Conservation (phyloP, 1,140 invertebrate species). For the Condylostylus longicornis region DNA sequence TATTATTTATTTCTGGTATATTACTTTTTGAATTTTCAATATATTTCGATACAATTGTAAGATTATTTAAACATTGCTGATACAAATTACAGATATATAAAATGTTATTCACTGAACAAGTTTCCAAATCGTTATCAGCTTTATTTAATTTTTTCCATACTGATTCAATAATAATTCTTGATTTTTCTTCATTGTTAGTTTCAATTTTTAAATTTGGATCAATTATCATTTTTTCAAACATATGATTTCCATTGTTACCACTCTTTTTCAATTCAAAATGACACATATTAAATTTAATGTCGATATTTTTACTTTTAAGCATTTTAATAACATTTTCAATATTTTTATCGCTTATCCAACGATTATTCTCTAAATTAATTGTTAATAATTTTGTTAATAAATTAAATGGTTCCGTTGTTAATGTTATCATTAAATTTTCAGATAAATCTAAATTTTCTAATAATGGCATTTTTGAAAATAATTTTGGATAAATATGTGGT, state of each 20-base stretch:
- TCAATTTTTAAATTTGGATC: too few relatives aligned
- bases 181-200: constrained; percentile 3
- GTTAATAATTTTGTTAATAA: constrained; percentile 13
- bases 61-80: not conserved
- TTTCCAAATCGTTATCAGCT: not conserved
- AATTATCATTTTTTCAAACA: constrained; percentile 9
- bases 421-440: constrained; percentile 21
- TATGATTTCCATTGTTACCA: not conserved
- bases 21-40: too few relatives aligned
- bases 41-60: too few relatives aligned
- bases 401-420: constrained; percentile 15
- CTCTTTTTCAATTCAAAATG: not conserved
- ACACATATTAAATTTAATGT: constrained; percentile 16
- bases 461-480: constrained; percentile 17
- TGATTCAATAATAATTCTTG: constrained; percentile 1
- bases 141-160: not conserved
- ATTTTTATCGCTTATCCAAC: constrained; percentile 20
- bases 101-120: not conserved
- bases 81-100: not conserved
- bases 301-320: constrained; percentile 15
- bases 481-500: constrained; percentile 13
- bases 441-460: constrained; percentile 20
- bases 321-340: constrained; percentile 13
- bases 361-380: constrained; percentile 22
- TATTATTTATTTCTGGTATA: not conserved